Evolutionary conservation across 1,140 invertebrate genomes (phyloP), one percentile per base, ranked within the genome.

Genomic region (Aphidius ervi): DNA sequence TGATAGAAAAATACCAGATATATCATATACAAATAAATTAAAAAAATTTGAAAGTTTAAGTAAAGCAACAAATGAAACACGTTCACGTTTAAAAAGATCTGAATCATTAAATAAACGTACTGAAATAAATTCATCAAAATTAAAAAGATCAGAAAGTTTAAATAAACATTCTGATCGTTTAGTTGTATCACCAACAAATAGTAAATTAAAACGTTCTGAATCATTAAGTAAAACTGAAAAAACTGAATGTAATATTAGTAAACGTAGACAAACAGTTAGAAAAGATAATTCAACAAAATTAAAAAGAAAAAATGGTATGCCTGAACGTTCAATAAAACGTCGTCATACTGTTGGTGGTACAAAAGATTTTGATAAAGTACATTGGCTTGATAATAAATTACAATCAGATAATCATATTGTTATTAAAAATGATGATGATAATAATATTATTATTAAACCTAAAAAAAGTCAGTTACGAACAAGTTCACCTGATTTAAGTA

Each of bases 341-440:
- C 81, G 93, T n/a, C 93, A 95, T 76, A 96, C 93, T 2, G 92
- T 96, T 0, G 93, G 93, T 41, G 93, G 93, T 16, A 92, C 90
- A 0, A 91, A 93, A 72, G 92, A 95, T 73, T 90, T 88, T 40
- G 87, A 88, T 68, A 87, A 88, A 66, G 80, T 88, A 53, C 82
- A 76, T 55, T 87, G 82, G 82, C 68, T 82, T 59, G 83, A 84
- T 58, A 84, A 83, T 63, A 79, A 82, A 59, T 63, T 82, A 41
- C 78, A 83, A 57, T 76, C 82, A 6, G 72, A 76, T 45, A 78
- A 81, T 46, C 78, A 84, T 65, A 70, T 80, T 68, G 68, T 83
- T 64, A 80, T 81, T 66, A 73, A 79, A 64, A 76, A 76, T 73
- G 74, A 76, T 73, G 72, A 80, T 59, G 74, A 69, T 41, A 16